A percentile compares a stretch with the other conserved stretches of the same genome.
These are phyloP conservation scores for Pissodes strobi DNA, from an alignment of 1,140 invertebrate species.

Conservation along the genomic window DNA sequence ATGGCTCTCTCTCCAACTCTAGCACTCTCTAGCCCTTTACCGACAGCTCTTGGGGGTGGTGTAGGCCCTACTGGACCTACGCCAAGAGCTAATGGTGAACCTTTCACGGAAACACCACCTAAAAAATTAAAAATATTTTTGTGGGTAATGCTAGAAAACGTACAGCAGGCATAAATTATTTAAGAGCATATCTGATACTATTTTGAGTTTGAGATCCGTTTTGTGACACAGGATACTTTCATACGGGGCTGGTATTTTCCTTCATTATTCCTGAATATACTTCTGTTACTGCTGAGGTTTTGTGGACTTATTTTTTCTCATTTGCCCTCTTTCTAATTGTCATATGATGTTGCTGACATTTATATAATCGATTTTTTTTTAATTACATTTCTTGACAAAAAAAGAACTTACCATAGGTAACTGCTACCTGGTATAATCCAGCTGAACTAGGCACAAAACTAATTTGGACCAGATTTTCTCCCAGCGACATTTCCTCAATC, in stretches of 20 bases:
- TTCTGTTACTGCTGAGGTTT: no score
- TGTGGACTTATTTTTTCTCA: no score
- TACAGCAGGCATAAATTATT: no score
- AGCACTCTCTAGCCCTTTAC: slow-evolving; percentile 68
- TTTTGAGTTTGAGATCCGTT: no score
- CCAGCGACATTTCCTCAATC: slow-evolving; percentile 75
- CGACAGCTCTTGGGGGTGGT: slow-evolving; percentile 60
- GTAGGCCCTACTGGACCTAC: slow-evolving; percentile 55
- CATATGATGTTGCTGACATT: not conserved
- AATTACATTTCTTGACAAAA: not conserved
- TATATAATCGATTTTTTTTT: not conserved
- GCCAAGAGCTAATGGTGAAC: slow-evolving; percentile 66
- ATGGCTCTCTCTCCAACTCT: slow-evolving; percentile 74
- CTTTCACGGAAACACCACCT: slow-evolving; percentile 64
- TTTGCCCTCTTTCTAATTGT: no score
- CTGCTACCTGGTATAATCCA: slow-evolving; percentile 86
- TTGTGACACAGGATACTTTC: no score
- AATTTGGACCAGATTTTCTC: slow-evolving; percentile 75
- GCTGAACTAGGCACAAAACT: slow-evolving; percentile 86
- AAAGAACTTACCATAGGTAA: slow-evolving; percentile 80
- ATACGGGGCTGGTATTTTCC: no score
- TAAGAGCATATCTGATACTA: no score
- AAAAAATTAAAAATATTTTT: no score
- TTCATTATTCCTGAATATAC: no score
- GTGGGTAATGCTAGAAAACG: no score